Percentiles rank a stretch among this genome's conserved stretches.
Evolutionary conservation across 2,797 vertebrate genomes (phyloP).

Genomic region (Acestrorhynchus altus): DNA sequence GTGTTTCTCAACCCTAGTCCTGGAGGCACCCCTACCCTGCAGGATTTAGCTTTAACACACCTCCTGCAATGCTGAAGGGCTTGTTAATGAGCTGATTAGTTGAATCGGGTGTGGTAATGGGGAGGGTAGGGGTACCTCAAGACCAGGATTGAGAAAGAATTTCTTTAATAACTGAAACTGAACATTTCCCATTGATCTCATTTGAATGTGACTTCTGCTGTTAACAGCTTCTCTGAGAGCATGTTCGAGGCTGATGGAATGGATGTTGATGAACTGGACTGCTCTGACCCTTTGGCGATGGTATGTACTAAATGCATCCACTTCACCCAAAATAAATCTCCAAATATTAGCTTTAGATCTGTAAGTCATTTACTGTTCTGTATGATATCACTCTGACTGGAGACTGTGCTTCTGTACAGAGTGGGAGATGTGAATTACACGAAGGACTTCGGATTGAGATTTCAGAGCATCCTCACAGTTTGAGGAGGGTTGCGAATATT

Average conservation of each 20-base stretch:
- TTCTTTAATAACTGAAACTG: no score
- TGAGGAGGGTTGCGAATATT: conserved; percentile 49
- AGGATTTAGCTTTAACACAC: no score
- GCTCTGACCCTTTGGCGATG: conserved; percentile 17
- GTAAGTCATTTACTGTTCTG: no score
- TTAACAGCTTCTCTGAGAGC: conserved; percentile 25
- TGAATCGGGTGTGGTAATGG: no score
- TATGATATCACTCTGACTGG: not conserved
- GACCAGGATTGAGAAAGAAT: no score
- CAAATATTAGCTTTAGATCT: no score
- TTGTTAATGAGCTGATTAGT: no score
- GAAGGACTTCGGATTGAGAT: conserved; percentile 55
- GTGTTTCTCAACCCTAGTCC: no score
- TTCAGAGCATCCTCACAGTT: not conserved
- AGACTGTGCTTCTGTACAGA: conserved; percentile 11
- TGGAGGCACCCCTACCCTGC: no score
- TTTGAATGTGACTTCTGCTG: not conserved
- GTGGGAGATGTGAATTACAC: conserved; percentile 2
- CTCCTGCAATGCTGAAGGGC: no score
- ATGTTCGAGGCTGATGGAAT: not conserved
- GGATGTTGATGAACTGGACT: conserved; percentile 19
- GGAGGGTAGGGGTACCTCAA: no score
- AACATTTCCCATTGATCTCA: no score
- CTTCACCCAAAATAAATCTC: not conserved
- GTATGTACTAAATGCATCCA: conserved; percentile 25